Conservation (phyloP, 1,140 invertebrate genomes). For the Aleiodes sp. region DNA sequence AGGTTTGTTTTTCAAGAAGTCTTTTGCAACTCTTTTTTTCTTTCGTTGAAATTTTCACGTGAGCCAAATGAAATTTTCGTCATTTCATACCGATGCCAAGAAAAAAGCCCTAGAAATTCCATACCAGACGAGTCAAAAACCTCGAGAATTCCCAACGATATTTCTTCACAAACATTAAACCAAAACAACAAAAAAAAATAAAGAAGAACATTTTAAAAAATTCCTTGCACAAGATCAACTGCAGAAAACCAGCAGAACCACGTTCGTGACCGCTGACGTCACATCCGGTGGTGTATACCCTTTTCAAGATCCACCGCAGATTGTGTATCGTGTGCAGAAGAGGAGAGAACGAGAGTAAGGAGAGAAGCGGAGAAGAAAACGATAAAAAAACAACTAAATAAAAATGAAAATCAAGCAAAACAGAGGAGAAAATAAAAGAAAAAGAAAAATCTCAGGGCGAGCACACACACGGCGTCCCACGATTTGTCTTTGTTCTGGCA, state of each 20-base stretch:
- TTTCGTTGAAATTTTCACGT: too few relatives aligned
- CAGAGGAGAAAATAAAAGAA: neutral
- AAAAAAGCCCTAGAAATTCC: too few relatives aligned
- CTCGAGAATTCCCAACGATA: neutral
- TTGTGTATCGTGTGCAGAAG: neutral
- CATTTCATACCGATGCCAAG: too few relatives aligned
- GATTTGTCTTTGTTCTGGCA: slow-evolving; percentile 1
- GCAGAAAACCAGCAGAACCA: neutral
- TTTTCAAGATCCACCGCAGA: slow-evolving; percentile 16
- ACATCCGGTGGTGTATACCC: slow-evolving; percentile 8
- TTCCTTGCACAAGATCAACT: neutral
- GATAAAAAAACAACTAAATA: too few relatives aligned
- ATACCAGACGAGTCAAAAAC: too few relatives aligned
- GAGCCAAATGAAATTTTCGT: too few relatives aligned
- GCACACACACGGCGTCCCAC: neutral
- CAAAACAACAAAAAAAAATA: neutral
- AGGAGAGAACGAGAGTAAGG: neutral
- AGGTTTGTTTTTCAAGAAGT: too few relatives aligned
- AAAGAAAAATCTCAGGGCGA: neutral
- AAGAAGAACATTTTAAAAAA: too few relatives aligned
- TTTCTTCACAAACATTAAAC: neutral
- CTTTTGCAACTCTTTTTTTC: too few relatives aligned
- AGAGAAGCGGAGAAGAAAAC: neutral
- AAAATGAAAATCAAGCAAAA: neutral
- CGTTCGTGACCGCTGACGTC: slow-evolving; percentile 11